Percentiles rank a stretch among this genome's conserved stretches.
These are phyloP conservation scores for Hesperia comma DNA, from an alignment of 2,888 invertebrate species.

Conservation along the genomic window DNA sequence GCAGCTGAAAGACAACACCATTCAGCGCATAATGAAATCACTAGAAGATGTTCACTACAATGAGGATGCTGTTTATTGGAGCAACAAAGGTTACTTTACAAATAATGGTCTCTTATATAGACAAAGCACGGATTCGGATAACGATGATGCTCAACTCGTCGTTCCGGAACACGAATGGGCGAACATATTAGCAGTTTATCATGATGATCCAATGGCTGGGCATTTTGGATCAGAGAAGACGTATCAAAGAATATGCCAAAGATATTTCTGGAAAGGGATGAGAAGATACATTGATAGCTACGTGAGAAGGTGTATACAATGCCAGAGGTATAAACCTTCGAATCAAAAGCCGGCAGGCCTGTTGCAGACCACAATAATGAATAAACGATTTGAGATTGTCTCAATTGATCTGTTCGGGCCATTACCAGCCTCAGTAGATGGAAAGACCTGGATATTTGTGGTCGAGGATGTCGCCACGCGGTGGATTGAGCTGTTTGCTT, in stretches of 20 bases:
- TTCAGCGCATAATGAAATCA: too few relatives aligned
- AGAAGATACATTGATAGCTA: slow-evolving; percentile 23
- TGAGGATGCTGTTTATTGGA: too few relatives aligned
- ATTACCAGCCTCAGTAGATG: slow-evolving; percentile 34
- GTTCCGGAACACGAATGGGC: too few relatives aligned
- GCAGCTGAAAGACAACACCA: too few relatives aligned
- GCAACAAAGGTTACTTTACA: neutral
- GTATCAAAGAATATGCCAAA: neutral
- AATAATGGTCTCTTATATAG: too few relatives aligned
- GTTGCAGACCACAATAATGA: slow-evolving; percentile 34
- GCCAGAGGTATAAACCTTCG: slow-evolving; percentile 41
- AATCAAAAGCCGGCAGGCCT: slow-evolving; percentile 43
- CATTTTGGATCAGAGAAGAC: slow-evolving; percentile 1
- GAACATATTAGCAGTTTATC: too few relatives aligned
- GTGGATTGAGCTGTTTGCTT: slow-evolving; percentile 41
- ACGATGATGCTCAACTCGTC: too few relatives aligned
- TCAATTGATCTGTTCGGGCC: slow-evolving; percentile 45
- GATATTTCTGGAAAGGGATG: slow-evolving; percentile 31
- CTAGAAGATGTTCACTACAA: too few relatives aligned
- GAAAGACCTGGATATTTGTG: slow-evolving; percentile 40
- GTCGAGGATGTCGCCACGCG: slow-evolving; percentile 41
- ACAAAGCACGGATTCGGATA: too few relatives aligned
- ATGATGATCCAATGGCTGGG: neutral
- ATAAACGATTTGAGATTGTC: slow-evolving; percentile 42
- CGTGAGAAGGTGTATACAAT: slow-evolving; percentile 34